Percentiles rank a stretch among this genome's conserved stretches.
These are phyloP conservation scores for Orchesellides sinensis DNA, from an alignment of 2,888 invertebrate species.

Conservation along the genomic window DNA sequence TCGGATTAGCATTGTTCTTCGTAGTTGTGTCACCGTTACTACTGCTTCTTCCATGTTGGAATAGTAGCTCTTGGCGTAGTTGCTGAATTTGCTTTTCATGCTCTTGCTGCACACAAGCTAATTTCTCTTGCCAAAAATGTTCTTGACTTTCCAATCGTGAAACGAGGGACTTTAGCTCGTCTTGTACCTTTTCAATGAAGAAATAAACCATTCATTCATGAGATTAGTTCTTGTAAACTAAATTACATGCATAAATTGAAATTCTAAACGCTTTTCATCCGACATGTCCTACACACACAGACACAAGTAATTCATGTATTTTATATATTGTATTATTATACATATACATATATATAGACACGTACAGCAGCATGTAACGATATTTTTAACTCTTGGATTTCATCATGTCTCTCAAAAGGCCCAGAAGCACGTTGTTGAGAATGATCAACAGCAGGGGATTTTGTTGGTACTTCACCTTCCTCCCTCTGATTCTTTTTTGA, in stretches of 20 bases:
- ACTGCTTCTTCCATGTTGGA: constrained; percentile 2
- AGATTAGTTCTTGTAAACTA: not conserved
- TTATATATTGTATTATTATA: too few species aligned
- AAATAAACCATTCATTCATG: constrained; percentile 19
- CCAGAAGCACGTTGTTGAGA: not conserved
- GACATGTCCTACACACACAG: too few species aligned
- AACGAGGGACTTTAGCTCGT: constrained; percentile 40
- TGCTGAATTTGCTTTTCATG: constrained; percentile 63
- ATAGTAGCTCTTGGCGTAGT: constrained; percentile 59
- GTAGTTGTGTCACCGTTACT: too few species aligned
- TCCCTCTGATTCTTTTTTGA: constrained; percentile 18
- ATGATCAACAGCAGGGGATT: constrained; percentile 25
- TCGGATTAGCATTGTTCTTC: constrained; percentile 13
- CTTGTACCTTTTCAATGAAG: constrained; percentile 33
- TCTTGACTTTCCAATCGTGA: constrained; percentile 65
- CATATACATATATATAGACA: too few species aligned
- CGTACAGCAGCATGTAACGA: constrained; percentile 23
- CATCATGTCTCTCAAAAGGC: not conserved
- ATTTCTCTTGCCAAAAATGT: constrained; percentile 64
- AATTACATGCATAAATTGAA: not conserved
- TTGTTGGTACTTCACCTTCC: constrained; percentile 38
- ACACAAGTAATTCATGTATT: too few species aligned
- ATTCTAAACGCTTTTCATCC: not conserved
- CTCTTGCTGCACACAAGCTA: constrained; percentile 53
- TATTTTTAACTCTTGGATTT: constrained; percentile 23